Base-by-base conservation (phyloP, 2,797 vertebrate species). In the Amniataba percoides region DNA sequence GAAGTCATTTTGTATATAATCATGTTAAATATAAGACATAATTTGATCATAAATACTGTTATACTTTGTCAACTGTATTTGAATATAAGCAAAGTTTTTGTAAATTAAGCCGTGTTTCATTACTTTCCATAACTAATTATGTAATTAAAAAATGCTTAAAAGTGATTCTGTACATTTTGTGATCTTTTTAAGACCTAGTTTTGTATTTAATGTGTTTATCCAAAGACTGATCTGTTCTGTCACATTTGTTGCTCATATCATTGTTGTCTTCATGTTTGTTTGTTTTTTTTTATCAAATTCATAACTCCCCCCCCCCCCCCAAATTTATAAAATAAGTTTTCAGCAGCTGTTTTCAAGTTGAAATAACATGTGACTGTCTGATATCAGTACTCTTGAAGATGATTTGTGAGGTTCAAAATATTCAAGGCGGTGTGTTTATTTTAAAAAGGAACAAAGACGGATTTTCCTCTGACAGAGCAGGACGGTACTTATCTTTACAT, bases 401-500 rank as follows among this genome's bases (percentile, higher is more conserved):
- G 8, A 18, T 8, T 21, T 0, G 4, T 31, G 4, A 64, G 14
- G 3, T 46, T 3, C 19, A 46, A 19, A 36, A 55, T 25, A 45
- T 6, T 34, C 16, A 46, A 61, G 8, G 14, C 55, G 12, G 21
- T 39, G 18, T 40, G 8, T 23, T 15, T 2, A 18, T 63, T 23
- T 14, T 3, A 42, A 51, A 3, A 56, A 14, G 1, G 1, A 31
- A 45, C 34, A 1, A 43, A 52, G 5, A 43, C 14, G n/a, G 11
- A 19, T n/a, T 19, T 63, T 42, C 42, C 2, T 52, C 16, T 65
- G 15, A 11, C 51, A 19, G 2, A 66, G 21, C 11, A 13, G 39
- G 39, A 34, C 7, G 57, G 23, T 57, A 31, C 7, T 1, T 40
- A 65, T 80, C 57, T 78, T 74, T 23, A 42, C 43, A 19, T 57